Conservation (phyloP, 2,888 invertebrate genomes). For the Buathra laborator region DNA sequence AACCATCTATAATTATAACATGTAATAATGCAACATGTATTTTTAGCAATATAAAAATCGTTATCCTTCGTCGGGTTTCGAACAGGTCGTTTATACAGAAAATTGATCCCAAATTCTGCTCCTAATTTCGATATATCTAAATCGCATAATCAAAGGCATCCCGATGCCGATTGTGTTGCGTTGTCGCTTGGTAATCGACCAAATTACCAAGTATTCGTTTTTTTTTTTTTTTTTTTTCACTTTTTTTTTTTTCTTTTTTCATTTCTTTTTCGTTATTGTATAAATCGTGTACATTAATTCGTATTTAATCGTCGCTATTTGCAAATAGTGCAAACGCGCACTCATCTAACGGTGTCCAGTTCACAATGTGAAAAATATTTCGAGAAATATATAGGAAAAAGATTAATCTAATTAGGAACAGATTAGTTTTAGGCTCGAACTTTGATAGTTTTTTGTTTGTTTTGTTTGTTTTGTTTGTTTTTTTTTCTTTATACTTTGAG, state of each 20-base stretch:
- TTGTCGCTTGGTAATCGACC: slow-evolving; percentile 18
- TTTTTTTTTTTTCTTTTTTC: slow-evolving; percentile 9
- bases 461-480: slow-evolving; percentile 65
- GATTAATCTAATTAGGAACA: slow-evolving; percentile 71
- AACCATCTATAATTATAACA: slow-evolving; percentile 74
- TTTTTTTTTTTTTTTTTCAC: slow-evolving; percentile 15
- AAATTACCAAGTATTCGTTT: slow-evolving; percentile 36
- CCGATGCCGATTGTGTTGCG: slow-evolving; percentile 32
- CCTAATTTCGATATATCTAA: slow-evolving; percentile 64
- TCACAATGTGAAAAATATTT: background rate
- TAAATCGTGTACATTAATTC: slow-evolving; percentile 36
- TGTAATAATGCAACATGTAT: slow-evolving; percentile 79
- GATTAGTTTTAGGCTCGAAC: slow-evolving; percentile 69
- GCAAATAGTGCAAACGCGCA: slow-evolving; percentile 21
- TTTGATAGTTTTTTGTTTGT: slow-evolving; percentile 23
- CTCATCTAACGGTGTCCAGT: slow-evolving; percentile 1
- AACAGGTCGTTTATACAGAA: slow-evolving; percentile 76
- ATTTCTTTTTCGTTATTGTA: slow-evolving; percentile 28
- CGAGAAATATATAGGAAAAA: slow-evolving; percentile 54
- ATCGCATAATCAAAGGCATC: slow-evolving; percentile 37
- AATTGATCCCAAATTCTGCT: slow-evolving; percentile 75
- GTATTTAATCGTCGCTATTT: slow-evolving; percentile 28
- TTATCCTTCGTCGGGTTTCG: slow-evolving; percentile 78
- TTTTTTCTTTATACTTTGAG: slow-evolving; percentile 80
- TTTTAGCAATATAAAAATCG: slow-evolving; percentile 75